Evolutionary conservation across 2,888 invertebrate species (phyloP).

Genomic region (Noctua comes): DNA sequence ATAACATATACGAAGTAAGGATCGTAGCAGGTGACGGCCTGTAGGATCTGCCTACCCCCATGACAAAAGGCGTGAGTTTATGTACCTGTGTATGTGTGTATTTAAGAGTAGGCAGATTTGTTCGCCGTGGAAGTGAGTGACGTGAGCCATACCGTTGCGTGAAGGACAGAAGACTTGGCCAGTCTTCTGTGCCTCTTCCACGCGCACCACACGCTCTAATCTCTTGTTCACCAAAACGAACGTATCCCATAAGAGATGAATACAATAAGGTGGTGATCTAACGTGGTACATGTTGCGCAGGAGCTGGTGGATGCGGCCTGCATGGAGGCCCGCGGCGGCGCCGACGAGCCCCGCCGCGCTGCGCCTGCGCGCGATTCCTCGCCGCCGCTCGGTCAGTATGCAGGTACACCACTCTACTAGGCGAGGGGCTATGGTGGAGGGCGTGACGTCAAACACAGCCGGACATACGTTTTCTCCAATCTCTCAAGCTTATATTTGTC

Average conservation of each 20-base stretch:
- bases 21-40: neutral
- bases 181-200: neutral
- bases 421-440: too few species aligned
- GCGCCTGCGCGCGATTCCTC: conserved; percentile 72
- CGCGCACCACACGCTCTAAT: neutral
- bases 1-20: neutral
- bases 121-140: neutral
- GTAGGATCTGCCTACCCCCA: neutral
- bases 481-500: neutral
- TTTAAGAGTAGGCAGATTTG: neutral
- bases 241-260: neutral
- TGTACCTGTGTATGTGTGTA: neutral
- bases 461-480: neutral
- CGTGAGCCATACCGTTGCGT: neutral
- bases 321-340: conserved; percentile 80
- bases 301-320: conserved; percentile 79
- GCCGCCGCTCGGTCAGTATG: conserved; percentile 75
- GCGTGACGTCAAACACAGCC: neutral
- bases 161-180: neutral
- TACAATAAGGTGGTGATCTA: neutral
- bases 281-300: conserved; percentile 61
- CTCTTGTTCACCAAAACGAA: neutral
- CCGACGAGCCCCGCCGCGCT: conserved; percentile 64
- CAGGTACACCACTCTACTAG: conserved; percentile 4
- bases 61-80: neutral